Evolutionary conservation across 2,888 invertebrate species (phyloP).

Genomic region (Ptycholaimellus sp.): DNA sequence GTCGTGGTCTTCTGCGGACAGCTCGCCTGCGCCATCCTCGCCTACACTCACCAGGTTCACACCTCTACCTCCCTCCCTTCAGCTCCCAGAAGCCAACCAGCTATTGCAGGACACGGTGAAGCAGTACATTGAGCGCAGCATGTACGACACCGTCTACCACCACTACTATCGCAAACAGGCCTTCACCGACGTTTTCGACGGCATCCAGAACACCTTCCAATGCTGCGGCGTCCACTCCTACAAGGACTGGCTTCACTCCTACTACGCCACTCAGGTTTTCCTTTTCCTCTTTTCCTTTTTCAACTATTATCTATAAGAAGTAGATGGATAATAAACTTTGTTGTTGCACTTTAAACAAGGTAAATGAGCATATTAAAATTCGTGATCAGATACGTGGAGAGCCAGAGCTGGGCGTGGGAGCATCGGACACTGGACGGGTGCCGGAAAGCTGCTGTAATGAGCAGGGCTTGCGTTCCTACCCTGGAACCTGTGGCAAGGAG

Average conservation of each 20-base stretch:
- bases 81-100: background rate
- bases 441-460: slow-evolving; percentile 19
- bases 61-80: background rate
- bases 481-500: slow-evolving; percentile 13
- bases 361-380: too few relatives aligned
- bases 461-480: slow-evolving; percentile 13
- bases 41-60: slow-evolving; percentile 39
- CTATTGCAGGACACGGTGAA: slow-evolving; percentile 29
- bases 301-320: too few relatives aligned
- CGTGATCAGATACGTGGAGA: too few relatives aligned
- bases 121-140: slow-evolving; percentile 39
- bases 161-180: slow-evolving; percentile 34
- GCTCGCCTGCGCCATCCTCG: slow-evolving; percentile 51
- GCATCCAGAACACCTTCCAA: slow-evolving; percentile 42
- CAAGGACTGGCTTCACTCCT: slow-evolving; percentile 38
- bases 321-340: too few relatives aligned
- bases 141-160: slow-evolving; percentile 40
- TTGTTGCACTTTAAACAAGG: too few relatives aligned
- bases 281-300: too few relatives aligned
- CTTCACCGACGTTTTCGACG: slow-evolving; percentile 41
- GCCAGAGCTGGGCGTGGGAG: slow-evolving; percentile 2
- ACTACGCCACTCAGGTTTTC: slow-evolving; percentile 9
- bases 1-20: slow-evolving; percentile 52
- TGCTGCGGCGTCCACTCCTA: slow-evolving; percentile 54
- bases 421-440: slow-evolving; percentile 10